Percentiles rank a stretch among this genome's conserved stretches.
phyloP scores from a whole-genome alignment of 2,888 invertebrate genomes.

The Orthonychiurus folsomi region DNA sequence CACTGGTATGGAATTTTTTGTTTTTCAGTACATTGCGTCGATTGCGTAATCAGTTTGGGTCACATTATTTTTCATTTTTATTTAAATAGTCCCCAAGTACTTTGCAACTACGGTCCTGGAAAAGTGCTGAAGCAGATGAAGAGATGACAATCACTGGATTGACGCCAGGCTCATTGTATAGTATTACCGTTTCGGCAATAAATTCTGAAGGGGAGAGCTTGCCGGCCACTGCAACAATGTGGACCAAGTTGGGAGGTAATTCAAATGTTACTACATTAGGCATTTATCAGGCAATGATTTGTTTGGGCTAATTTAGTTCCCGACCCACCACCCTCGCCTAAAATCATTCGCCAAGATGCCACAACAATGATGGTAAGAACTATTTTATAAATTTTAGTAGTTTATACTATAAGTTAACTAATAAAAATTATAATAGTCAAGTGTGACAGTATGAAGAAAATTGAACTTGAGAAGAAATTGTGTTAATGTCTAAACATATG shows the following conservation, averaged over 20 bases:
- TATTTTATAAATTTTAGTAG: no score
- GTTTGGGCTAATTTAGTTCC: constrained; percentile 58
- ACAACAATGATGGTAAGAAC: constrained; percentile 58
- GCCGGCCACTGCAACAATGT: constrained; percentile 51
- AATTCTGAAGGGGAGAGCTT: constrained; percentile 50
- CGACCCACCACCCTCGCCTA: constrained; percentile 57
- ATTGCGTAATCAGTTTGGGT: neutral
- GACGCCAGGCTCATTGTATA: constrained; percentile 66
- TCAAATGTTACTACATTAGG: no score
- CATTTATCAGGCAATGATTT: no score
- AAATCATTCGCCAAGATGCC: constrained; percentile 54
- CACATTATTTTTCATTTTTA: constrained; percentile 6
- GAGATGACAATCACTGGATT: constrained; percentile 46
- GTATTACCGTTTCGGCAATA: constrained; percentile 60
- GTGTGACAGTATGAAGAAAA: no score
- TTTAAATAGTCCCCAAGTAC: constrained; percentile 3
- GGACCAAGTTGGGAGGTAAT: constrained; percentile 60
- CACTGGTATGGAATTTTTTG: constrained; percentile 25
- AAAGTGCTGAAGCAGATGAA: constrained; percentile 26
- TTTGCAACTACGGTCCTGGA: constrained; percentile 27
- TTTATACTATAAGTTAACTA: no score
- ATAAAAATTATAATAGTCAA: no score
- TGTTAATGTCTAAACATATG: no score
- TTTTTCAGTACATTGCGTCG: no score
- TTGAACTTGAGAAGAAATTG: no score